Evolutionary conservation across 2,888 invertebrate genomes (phyloP), one percentile per base, ranked within the genome.

Genomic region (Noctua fimbriata): DNA sequence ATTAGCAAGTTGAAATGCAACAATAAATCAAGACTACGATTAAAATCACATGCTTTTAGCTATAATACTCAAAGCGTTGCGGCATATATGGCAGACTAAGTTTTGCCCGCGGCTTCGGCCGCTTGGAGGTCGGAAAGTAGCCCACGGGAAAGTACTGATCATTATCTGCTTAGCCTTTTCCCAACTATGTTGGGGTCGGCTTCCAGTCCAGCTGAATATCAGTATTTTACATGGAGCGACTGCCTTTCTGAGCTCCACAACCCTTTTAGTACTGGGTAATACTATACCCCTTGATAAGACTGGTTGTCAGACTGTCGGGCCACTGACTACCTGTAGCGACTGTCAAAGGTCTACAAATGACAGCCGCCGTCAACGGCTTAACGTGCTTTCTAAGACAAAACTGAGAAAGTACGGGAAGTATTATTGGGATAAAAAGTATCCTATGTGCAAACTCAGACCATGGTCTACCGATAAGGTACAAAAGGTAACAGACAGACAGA

Each of bases 1-100:
- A 85, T 85, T 86, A 85, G 60, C 36, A 36, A 47, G 36, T 63
- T 21, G 41, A 12, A 74, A 41, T 67, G 9, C 41, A 73, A 60
- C 47, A 87, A 77, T 85, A 85, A 87, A 85, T 85, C 85, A 78
- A 82, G 78, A 71, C 73, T 41, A 28, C 66, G 79, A 87, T 82
- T 75, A 87, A 85, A 77, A 87, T 86, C 84, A 70, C 78, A 77
- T 77, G 83, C 60, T 87, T 77, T 79, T 85, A 79, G 72, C 72
- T 73, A 82, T 81, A 84, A 69, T 69, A 74, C 65, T 52, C 41
- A 36, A 77, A 75, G 66, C 41, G 32, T 81, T 76, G 72, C 74
- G 66, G 70, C 60, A 65, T 65, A 41, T 60, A 49, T 41, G 14
- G 55, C 44, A 66, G 60, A 58, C 71, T 28, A 14, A 21, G 4